Evolutionary conservation across 2,888 invertebrate species (phyloP), one percentile per base, ranked within the genome.

Genomic region (Pollenia angustigena): DNA sequence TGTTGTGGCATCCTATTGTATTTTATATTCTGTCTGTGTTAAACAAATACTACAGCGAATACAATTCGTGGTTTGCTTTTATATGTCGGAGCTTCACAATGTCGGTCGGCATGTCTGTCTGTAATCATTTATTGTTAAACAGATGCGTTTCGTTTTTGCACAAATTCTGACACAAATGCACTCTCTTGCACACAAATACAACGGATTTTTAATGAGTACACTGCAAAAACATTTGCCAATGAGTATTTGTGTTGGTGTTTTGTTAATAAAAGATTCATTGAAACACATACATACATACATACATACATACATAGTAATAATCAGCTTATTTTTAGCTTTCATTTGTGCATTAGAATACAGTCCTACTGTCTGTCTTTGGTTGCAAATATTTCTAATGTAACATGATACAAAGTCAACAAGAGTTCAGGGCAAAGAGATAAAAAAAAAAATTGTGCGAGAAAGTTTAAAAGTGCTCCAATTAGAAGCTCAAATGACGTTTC

Each of bases 241-340:
- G 50, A 48, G 60, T 60, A 50, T 50, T n/a, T 3, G 69, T 42
- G 16, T 42, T 52, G 32, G 16, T 69, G 46, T 18, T 58, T 48
- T 50, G 50, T 75, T 76, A 76, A 54, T 76, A 64, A 76, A 76
- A 56, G 44, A 66, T 78, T 78, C 66, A 66, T 54, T 66, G 46
- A 66, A 42, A 42, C 9, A 52, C 56, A 56, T 48, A 8, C 48
- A 12, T 0, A 8, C 23, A 10, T 52, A 16, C 9, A 56, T 74
- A 48, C 8, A 9, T 74, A 18, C 4, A 71, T n/a, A 46, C 6
- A 32, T 32, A 23, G 12, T n/a, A 11, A 56, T 78, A 78, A 56
- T 78, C 76, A 66, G 76, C 76, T 66, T 78, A 78, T 78, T 78
- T 78, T 78, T 78, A 66, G 66, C 76, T 23, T 64, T 64, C 23